phyloP scores from a whole-genome alignment of 2,113 vertebrate genomes.

The Sebastes fasciatus region DNA sequence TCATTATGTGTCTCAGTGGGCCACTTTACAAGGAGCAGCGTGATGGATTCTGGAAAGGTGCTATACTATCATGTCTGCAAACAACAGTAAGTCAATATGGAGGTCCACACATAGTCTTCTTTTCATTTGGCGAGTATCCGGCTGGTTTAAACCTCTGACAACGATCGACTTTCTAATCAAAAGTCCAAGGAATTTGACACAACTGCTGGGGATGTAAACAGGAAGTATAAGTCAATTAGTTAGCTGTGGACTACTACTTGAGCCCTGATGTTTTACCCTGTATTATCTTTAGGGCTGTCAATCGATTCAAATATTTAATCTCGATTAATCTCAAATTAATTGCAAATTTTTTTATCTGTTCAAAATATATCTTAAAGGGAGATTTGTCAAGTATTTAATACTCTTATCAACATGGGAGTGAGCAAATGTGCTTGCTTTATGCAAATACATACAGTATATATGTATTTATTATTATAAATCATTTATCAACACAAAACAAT shows the following conservation, averaged over 20 bases:
- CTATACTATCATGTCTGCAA: conserved; percentile 18
- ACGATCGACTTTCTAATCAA: rapidly evolving
- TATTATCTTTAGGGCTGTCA: no score
- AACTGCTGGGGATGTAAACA: neutral
- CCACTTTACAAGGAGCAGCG: conserved; percentile 19
- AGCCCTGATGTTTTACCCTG: neutral
- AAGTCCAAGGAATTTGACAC: neutral
- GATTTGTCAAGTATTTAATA: no score
- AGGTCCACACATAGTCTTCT: neutral
- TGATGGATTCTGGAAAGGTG: conserved; percentile 43
- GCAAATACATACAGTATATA: no score
- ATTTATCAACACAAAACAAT: no score
- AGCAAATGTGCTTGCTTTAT: no score
- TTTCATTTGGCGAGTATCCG: neutral
- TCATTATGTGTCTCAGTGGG: conserved; percentile 39
- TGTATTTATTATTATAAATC: no score
- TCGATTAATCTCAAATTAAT: no score
- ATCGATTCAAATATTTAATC: no score
- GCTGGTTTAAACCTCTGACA: neutral
- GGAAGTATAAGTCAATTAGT: neutral
- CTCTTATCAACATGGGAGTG: no score
- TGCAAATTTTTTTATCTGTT: no score
- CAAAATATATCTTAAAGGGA: no score
- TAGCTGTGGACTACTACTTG: neutral
- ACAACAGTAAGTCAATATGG: conserved; percentile 24